Evolutionary conservation across 2,797 vertebrate genomes (phyloP).

Genomic region (Tamandua tetradactyla): DNA sequence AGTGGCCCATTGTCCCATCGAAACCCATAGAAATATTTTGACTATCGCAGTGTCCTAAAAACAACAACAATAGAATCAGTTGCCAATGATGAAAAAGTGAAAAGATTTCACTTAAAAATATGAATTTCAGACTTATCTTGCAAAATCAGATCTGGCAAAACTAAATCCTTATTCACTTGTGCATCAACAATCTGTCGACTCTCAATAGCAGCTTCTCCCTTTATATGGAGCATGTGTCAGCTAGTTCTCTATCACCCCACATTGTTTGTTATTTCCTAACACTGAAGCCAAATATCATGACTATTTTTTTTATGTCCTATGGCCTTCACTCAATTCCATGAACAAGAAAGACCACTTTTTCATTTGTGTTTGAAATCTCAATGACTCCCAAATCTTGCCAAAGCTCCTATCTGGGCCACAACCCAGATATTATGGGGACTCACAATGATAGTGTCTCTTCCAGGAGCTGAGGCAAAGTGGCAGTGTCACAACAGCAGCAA

Average conservation of each 20-base stretch:
- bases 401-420: neutral
- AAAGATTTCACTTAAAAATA: constrained; percentile 15
- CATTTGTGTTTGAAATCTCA: neutral
- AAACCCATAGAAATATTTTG: neutral
- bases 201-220: neutral
- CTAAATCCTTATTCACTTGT: neutral
- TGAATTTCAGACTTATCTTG: neutral
- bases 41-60: neutral
- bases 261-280: neutral
- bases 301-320: neutral
- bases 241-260: neutral
- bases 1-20: neutral
- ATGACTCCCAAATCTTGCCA: neutral
- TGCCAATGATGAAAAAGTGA: neutral
- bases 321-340: neutral
- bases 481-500: neutral
- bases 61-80: neutral
- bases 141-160: neutral
- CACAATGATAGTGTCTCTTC: neutral
- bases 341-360: neutral
- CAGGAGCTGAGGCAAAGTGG: neutral
- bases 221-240: neutral
- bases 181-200: neutral
- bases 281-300: neutral
- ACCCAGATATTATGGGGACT: neutral